Evolutionary conservation across 92 coral and sea anemone species (phyloP), one percentile per base, ranked within the genome.

Genomic region (Heteractis magnifica): DNA sequence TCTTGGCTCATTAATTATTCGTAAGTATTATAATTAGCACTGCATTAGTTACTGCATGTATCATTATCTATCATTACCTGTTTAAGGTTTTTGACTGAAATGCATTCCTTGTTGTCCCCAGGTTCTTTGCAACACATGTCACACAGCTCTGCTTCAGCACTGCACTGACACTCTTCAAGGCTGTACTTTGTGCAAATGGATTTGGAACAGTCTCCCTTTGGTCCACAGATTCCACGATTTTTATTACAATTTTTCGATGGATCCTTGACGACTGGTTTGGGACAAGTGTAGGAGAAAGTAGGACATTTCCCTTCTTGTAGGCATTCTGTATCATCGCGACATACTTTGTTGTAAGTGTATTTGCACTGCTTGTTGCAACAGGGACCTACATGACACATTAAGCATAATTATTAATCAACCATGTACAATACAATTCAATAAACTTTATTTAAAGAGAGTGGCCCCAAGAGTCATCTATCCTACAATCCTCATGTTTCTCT

Each of bases 121-220:
- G 83, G 80, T 65, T 92, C 82, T 72, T 89, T 90, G 65, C 99
- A 96, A 73, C 99, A 96, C 65, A 93, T 87, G 78, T 92, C 92
- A 77, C 99, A 96, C 64, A 92, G 88, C 62, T 96, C 97, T 6
- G 86, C 81, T 23, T 91, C 91, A 11, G 44, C 85, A 5, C 91
- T 82, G 84, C 99, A 96, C 0, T 89, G 89, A 58, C 99, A 96
- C 71, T 92, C 94, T 65, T 71, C 88, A 44, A 94, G 77, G 58
- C 59, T 77, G 82, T 92, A 89, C 75, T 84, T 84, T 3, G 64
- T 50, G 84, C 99, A 96, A 12, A 96, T 88, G 16, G 99, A 96
- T 13, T 71, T 50, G 5, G 90, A 86, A 48, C 99, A 96, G 60
- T 85, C 84, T 5, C 99, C 99, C 23, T 91, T 80, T 7, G 78